These are phyloP conservation scores for Candidula unifasciata DNA, from an alignment of 2,888 invertebrate species.

Conservation along the genomic window DNA sequence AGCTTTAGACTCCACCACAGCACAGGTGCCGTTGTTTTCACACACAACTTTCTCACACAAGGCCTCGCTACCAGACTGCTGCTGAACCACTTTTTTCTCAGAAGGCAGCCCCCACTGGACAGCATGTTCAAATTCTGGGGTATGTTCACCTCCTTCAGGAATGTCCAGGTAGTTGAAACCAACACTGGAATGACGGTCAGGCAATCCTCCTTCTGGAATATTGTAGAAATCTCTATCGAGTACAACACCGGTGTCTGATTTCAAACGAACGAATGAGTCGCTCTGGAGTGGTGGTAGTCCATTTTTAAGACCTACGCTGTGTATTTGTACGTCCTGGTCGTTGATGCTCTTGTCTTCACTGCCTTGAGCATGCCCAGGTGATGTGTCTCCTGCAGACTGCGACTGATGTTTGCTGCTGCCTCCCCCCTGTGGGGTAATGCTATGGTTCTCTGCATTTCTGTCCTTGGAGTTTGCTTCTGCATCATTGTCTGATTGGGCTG, in stretches of 20 bases:
- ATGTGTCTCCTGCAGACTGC: neutral
- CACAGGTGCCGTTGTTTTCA: constrained; percentile 70
- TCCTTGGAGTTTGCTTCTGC: neutral
- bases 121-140: constrained; percentile 2
- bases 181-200: constrained; percentile 3
- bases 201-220: constrained; percentile 41
- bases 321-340: constrained; percentile 17
- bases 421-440: neutral
- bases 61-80: neutral
- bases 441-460: neutral
- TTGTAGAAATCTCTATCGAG: constrained; percentile 40
- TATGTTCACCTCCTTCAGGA: constrained; percentile 33
- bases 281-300: constrained; percentile 38
- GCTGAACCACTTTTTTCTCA: neutral
- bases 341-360: constrained; percentile 16
- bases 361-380: neutral
- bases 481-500: neutral
- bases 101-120: constrained; percentile 1
- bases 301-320: constrained; percentile 40
- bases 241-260: constrained; percentile 31
- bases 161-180: constrained; percentile 36
- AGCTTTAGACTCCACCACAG: constrained; percentile 64
- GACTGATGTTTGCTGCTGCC: neutral
- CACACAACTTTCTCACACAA: constrained; percentile 65
- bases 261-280: constrained; percentile 15